A percentile compares a stretch with the other conserved stretches of the same genome.
Evolutionary conservation across 2,797 vertebrate species (phyloP).

Genomic region (Pseudocheirus occidentalis): DNA sequence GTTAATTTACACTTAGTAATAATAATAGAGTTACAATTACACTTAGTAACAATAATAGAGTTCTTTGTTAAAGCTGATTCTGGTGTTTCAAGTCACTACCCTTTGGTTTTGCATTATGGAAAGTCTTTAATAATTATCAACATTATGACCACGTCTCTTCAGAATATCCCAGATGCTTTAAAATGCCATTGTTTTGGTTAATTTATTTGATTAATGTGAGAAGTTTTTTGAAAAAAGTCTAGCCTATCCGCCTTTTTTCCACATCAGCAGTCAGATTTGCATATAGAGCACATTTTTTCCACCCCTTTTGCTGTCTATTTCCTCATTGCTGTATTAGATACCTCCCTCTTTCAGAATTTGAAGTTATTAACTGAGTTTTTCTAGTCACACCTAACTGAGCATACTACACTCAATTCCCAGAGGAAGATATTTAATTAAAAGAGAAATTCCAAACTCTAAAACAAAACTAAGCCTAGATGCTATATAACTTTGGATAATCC

Average conservation of each 20-base stretch:
- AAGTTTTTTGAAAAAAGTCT: background rate
- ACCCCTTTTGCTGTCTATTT: constrained; percentile 12
- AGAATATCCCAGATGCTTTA: constrained; percentile 31
- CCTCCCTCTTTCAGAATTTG: constrained; percentile 44
- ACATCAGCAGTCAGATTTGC: background rate
- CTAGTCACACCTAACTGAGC: constrained; percentile 33
- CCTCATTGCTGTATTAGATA: background rate
- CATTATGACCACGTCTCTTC: constrained; percentile 31
- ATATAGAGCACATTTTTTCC: constrained; percentile 21
- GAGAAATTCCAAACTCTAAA: constrained; percentile 35
- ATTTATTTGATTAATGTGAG: constrained; percentile 3
- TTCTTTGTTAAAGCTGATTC: constrained; percentile 50
- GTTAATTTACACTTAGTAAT: background rate
- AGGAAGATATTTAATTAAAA: constrained; percentile 39
- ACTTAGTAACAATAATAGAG: background rate
- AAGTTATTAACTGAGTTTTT: constrained; percentile 31
- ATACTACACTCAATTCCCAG: constrained; percentile 32
- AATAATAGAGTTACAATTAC: constrained; percentile 19
- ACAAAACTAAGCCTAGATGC: background rate
- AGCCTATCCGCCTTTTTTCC: background rate
- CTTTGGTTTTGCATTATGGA: constrained; percentile 36
- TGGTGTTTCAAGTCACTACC: constrained; percentile 25
- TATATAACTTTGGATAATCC: constrained; percentile 29
- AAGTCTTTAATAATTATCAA: constrained; percentile 53
- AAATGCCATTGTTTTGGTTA: background rate